Evolutionary conservation across 2,797 vertebrate species (phyloP).

Genomic region (Anabacerthia variegaticeps): DNA sequence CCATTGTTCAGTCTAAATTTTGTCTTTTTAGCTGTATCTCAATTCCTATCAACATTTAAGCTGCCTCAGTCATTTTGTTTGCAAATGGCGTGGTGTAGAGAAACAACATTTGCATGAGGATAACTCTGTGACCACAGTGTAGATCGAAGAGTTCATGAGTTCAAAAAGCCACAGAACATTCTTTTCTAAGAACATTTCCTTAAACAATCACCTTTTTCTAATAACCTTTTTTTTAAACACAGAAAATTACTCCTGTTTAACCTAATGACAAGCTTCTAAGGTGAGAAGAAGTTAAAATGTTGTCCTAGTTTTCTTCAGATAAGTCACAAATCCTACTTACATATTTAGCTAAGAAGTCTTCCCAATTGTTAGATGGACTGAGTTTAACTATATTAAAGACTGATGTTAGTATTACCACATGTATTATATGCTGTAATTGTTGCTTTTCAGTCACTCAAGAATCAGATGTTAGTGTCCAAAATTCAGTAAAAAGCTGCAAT

Average conservation of each 20-base stretch:
- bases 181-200: not conserved
- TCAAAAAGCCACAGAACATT: not conserved
- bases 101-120: not conserved
- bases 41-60: not conserved
- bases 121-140: not conserved
- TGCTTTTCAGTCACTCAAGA: not conserved
- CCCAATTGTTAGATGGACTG: not conserved
- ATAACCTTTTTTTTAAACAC: not conserved
- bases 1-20: not conserved
- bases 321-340: not conserved
- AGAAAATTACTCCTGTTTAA: not conserved
- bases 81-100: not conserved
- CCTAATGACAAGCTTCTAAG: not conserved
- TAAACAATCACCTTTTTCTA: not conserved
- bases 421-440: not conserved
- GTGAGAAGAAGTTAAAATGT: not conserved
- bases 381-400: not conserved
- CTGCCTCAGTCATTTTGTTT: not conserved
- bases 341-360: not conserved
- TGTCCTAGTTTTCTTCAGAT: not conserved
- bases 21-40: not conserved
- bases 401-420: not conserved
- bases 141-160: not conserved
- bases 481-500: slow-evolving; percentile 8
- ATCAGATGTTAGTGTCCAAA: not conserved